A percentile compares a stretch with the other conserved stretches of the same genome.
These are phyloP conservation scores for Dryas iulia DNA, from an alignment of 1,140 invertebrate genomes.

Conservation along the genomic window DNA sequence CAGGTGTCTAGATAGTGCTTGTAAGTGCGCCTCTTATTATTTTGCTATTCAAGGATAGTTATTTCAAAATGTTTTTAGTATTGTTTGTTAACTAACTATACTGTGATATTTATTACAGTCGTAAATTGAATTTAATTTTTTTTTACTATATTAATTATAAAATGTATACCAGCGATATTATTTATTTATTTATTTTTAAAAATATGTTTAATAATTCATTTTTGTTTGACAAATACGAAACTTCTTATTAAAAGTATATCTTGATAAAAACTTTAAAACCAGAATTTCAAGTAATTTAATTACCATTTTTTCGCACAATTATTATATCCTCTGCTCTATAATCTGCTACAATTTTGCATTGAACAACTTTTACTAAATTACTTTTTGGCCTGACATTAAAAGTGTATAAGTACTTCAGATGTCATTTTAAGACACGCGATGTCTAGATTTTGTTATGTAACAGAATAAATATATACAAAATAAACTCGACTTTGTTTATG, in stretches of 20 bases:
- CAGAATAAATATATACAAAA: neutral
- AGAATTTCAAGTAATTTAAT: neutral
- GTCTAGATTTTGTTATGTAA: constrained; percentile 19
- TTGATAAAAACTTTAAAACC: neutral
- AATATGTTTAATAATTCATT: too few relatives aligned
- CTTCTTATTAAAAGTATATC: neutral
- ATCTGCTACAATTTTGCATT: neutral
- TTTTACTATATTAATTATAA: too few relatives aligned
- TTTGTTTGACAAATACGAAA: too few relatives aligned
- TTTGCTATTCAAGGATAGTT: neutral
- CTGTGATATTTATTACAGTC: neutral
- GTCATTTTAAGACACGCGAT: constrained; percentile 11
- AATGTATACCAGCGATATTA: too few relatives aligned
- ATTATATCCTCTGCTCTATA: neutral
- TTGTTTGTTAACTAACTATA: too few relatives aligned
- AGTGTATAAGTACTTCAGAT: neutral
- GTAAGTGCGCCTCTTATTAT: neutral
- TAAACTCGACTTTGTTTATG: neutral
- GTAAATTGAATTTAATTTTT: neutral
- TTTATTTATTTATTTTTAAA: too few relatives aligned
- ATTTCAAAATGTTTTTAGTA: neutral
- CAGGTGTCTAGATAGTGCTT: neutral
- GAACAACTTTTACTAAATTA: neutral
- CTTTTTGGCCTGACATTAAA: neutral
- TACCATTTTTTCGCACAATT: neutral